These are phyloP conservation scores for Babylonia areolata DNA, from an alignment of 1,140 invertebrate genomes.

Conservation along the genomic window DNA sequence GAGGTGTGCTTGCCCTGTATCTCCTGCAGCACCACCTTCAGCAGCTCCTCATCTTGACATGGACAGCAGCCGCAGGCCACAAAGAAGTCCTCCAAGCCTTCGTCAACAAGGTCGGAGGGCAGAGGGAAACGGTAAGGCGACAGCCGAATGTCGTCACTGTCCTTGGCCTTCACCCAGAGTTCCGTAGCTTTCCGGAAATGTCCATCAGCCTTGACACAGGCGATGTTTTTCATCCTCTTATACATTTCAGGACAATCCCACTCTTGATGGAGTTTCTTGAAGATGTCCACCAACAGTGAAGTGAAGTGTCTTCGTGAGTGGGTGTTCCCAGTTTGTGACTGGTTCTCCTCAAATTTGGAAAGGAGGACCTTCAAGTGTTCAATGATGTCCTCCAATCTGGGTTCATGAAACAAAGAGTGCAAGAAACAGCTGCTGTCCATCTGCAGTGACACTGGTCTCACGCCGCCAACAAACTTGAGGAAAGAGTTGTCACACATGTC, in stretches of 20 bases:
- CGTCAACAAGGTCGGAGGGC: slow-evolving; percentile 37
- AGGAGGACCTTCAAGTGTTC: neutral
- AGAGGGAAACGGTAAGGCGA: slow-evolving; percentile 47
- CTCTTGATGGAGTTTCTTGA: neutral
- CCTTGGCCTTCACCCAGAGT: slow-evolving; percentile 4
- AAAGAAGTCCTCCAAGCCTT: slow-evolving; percentile 25
- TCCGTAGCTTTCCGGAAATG: neutral
- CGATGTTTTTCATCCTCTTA: neutral
- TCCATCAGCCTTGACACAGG: slow-evolving; percentile 4
- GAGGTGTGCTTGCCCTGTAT: slow-evolving; percentile 32
- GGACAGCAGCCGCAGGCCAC: slow-evolving; percentile 10
- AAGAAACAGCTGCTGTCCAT: neutral
- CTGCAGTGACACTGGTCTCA: neutral
- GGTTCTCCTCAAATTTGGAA: neutral
- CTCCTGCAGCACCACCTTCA: slow-evolving; percentile 31
- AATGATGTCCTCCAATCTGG: slow-evolving; percentile 1
- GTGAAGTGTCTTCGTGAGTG: neutral
- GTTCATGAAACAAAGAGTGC: neutral
- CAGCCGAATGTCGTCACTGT: slow-evolving; percentile 34
- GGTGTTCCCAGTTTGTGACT: too few species aligned
- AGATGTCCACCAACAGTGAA: neutral
- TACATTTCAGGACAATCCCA: neutral
- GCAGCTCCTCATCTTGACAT: slow-evolving; percentile 19
- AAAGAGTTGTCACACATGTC: neutral
- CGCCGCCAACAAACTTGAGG: neutral